These are phyloP conservation scores for Eristalinus sepulchralis DNA, from an alignment of 2,888 invertebrate species.

Conservation along the genomic window DNA sequence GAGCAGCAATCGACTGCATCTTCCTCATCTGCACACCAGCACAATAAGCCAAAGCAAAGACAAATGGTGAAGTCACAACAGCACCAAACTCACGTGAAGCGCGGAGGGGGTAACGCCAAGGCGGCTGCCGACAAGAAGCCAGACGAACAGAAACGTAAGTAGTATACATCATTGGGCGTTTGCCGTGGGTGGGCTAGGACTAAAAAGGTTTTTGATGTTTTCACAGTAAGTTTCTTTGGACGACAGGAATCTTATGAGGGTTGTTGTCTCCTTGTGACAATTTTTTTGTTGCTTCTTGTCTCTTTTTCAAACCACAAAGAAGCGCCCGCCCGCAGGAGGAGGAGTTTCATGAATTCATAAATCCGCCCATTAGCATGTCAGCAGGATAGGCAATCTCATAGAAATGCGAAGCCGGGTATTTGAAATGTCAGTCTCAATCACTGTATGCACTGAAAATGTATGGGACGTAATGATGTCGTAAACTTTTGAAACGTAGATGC, in stretches of 20 bases:
- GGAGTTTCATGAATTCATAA: neutral
- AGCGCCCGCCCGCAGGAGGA: neutral
- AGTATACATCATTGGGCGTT: neutral
- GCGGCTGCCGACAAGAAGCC: constrained; percentile 71
- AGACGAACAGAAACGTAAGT: constrained; percentile 68
- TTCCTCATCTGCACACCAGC: constrained; percentile 44
- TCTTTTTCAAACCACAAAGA: neutral
- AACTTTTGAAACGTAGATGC: too few species aligned
- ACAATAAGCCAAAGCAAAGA: constrained; percentile 75
- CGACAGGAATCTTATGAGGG: neutral
- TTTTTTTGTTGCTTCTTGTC: neutral
- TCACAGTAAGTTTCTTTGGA: constrained; percentile 13
- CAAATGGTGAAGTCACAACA: constrained; percentile 76
- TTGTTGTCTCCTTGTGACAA: neutral
- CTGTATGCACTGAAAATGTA: neutral
- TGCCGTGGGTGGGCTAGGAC: constrained; percentile 14
- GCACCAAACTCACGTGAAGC: constrained; percentile 76
- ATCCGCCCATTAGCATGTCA: neutral
- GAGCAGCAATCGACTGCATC: constrained; percentile 44
- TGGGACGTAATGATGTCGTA: too few species aligned
- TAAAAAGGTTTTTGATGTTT: constrained; percentile 68
- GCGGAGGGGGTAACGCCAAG: constrained; percentile 74
- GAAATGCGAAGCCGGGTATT: neutral
- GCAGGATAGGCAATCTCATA: neutral
- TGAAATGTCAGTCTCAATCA: neutral